Evolutionary conservation across 2,797 vertebrate genomes (phyloP), one percentile per base, ranked within the genome.

Genomic region (Enteromius viviparus): DNA sequence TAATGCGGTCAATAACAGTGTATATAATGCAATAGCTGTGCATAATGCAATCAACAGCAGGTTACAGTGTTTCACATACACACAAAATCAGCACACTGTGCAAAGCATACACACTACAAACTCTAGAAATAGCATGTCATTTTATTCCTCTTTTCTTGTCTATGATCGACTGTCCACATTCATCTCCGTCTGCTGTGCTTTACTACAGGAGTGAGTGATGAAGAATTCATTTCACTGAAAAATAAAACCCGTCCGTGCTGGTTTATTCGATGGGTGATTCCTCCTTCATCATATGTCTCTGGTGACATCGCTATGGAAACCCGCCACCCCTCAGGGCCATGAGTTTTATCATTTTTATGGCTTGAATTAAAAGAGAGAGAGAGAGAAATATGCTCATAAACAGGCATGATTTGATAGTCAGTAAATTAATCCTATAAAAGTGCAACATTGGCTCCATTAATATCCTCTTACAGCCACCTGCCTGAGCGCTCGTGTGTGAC

Each of bases 181-280:
- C 37, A 45, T 82, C 81, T 82, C 47, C 19, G 60, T 87, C 78
- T 79, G 81, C 23, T 58, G 51, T 76, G 66, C 78, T 79, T 87
- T 85, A 84, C 55, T 66, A 83, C 74, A 78, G 53, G 51, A 84
- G 78, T 68, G 70, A 88, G 78, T 82, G 85, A 88, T 87, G 85
- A 90, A 76, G 84, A 81, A 86, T 75, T 80, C 75, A 87, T 86
- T 87, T 80, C 64, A 81, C 69, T 75, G 74, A 80, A 84, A 87
- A 78, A 65, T 79, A 71, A 84, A 84, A 72, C 76, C 77, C 62
- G 70, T 82, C 70, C 45, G 9, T 42, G 49, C 71, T 85, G 76
- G 42, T 88, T 89, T 90, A 87, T 86, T 89, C 91, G 89, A 90
- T 66, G 88, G 83, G 88, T 89, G 84, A 86, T 80, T 82, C 82